phyloP scores from a whole-genome alignment of 2,113 vertebrate species.

The Mobula hypostoma region DNA sequence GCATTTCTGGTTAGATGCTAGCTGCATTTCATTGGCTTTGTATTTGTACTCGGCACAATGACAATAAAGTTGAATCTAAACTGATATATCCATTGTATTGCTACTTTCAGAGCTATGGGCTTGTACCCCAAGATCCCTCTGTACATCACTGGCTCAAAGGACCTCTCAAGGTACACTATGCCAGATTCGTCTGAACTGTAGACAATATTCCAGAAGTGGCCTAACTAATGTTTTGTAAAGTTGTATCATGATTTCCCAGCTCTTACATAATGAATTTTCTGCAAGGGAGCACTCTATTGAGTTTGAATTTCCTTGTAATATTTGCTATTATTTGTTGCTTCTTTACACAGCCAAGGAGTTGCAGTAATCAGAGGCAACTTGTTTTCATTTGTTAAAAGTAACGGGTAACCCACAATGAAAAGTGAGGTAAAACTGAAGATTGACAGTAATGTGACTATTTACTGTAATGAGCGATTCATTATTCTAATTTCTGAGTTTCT shows the following conservation, averaged over 20 bases:
- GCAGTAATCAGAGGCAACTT: neutral
- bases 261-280: neutral
- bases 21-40: too few species aligned
- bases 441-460: neutral
- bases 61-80: too few species aligned
- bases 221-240: too few species aligned
- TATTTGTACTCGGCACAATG: too few species aligned
- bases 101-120: too few species aligned
- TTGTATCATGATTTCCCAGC: neutral
- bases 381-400: neutral
- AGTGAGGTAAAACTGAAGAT: neutral
- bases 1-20: too few species aligned
- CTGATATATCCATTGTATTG: too few species aligned
- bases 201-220: too few species aligned
- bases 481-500: neutral
- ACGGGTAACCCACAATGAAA: neutral
- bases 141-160: too few species aligned
- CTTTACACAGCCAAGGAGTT: neutral
- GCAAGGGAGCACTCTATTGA: neutral
- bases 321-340: neutral
- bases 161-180: too few species aligned
- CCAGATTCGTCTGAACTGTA: too few species aligned
- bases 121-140: too few species aligned
- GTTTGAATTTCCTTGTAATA: neutral
- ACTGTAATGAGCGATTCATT: neutral